Percentiles rank a stretch among this genome's conserved stretches.
These are phyloP conservation scores for Tychaedon coryphoeus DNA, from an alignment of 2,113 vertebrate genomes.

Conservation along the genomic window DNA sequence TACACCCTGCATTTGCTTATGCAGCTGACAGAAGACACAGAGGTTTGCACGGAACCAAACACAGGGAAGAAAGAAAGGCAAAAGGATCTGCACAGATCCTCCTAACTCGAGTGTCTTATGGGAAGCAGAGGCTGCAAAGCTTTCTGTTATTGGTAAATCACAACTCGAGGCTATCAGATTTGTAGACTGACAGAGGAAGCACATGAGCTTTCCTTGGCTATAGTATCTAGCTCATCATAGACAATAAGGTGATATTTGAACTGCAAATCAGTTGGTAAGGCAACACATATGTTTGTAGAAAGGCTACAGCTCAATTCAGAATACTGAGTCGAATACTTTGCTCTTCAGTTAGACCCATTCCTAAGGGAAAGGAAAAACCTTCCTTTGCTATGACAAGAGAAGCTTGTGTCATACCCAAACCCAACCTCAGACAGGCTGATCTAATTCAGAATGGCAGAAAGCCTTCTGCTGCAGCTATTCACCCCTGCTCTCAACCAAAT, in stretches of 20 bases:
- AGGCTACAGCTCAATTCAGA: not conserved
- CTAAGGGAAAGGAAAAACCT: not conserved
- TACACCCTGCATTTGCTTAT: not conserved
- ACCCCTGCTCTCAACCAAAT: not conserved
- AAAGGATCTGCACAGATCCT: not conserved
- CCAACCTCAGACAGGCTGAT: not conserved
- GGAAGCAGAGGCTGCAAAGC: not conserved
- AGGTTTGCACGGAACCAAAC: not conserved
- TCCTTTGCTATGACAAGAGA: not conserved
- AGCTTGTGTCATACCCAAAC: not conserved
- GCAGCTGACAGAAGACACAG: not conserved
- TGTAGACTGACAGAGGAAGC: not conserved
- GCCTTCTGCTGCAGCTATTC: not conserved
- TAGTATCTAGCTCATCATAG: not conserved
- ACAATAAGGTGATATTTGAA: not conserved
- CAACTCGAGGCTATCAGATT: not conserved
- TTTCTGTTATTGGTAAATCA: not conserved
- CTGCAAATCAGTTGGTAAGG: not conserved
- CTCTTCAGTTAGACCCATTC: not conserved
- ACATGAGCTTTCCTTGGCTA: not conserved
- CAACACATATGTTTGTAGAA: not conserved
- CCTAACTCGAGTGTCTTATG: not conserved
- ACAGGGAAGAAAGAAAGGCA: not conserved
- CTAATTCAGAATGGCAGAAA: not conserved
- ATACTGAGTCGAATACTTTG: not conserved